Conservation (phyloP, 1,140 invertebrate species). For the Bicyclus anynana region DNA sequence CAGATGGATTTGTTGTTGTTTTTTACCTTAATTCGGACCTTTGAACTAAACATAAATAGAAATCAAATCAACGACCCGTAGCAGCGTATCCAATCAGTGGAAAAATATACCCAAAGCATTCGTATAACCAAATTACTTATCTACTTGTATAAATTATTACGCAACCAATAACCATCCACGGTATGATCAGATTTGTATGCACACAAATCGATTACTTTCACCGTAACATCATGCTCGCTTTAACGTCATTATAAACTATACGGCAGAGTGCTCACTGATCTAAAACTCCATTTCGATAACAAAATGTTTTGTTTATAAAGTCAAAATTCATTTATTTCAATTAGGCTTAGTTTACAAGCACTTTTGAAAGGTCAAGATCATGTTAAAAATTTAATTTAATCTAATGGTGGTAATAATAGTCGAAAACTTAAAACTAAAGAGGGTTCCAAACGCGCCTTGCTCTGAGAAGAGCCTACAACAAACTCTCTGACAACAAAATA, state of each 20-base stretch:
- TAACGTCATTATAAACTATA: constrained; percentile 15
- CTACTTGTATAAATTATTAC: constrained; percentile 40
- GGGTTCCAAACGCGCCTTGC: too few species aligned
- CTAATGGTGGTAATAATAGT: too few species aligned
- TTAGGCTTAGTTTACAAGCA: too few species aligned
- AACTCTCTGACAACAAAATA: too few species aligned
- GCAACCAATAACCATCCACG: constrained; percentile 36
- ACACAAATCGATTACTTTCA: constrained; percentile 60
- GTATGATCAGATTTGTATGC: constrained; percentile 33
- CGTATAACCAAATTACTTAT: constrained; percentile 14
- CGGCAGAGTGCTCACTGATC: not conserved
- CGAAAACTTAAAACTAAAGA: too few species aligned
- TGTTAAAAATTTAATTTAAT: too few species aligned
- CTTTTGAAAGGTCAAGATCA: too few species aligned
- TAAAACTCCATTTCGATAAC: too few species aligned
- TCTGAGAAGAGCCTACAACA: too few species aligned
- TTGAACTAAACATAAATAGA: not conserved
- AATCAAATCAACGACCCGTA: not conserved
- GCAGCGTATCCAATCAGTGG: not conserved
- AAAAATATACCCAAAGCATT: constrained; percentile 7
- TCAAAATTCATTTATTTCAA: too few species aligned
- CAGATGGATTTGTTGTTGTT: too few species aligned
- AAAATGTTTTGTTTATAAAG: too few species aligned
- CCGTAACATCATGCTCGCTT: constrained; percentile 46
- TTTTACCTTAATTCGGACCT: not conserved